These are phyloP conservation scores for Sminthopsis crassicaudata DNA, from an alignment of 2,113 vertebrate species.

Conservation along the genomic window DNA sequence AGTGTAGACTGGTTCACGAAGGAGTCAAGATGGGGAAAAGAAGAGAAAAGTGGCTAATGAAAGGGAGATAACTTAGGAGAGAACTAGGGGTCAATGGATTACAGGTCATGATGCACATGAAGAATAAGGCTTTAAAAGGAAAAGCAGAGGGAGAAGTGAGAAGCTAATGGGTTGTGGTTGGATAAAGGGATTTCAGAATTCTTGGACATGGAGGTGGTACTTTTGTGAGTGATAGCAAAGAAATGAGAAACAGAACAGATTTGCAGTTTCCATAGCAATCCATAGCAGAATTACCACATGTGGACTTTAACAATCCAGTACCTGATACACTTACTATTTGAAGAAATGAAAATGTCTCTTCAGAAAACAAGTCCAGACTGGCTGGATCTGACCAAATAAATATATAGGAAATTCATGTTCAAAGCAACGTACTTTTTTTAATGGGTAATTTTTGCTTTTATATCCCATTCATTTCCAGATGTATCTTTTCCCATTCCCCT, in stretches of 20 bases:
- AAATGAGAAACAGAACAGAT: not conserved
- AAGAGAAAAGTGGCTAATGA: not conserved
- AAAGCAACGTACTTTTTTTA: not conserved
- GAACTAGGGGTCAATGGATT: not conserved
- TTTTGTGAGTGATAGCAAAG: not conserved
- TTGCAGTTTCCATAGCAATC: not conserved
- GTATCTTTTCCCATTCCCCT: not conserved
- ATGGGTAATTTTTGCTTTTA: not conserved
- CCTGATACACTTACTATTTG: not conserved
- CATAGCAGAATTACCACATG: slow-evolving; percentile 5
- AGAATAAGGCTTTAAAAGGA: not conserved
- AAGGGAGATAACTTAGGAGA: not conserved
- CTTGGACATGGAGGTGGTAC: not conserved
- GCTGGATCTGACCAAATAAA: not conserved
- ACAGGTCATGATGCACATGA: not conserved
- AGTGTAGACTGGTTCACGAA: not conserved
- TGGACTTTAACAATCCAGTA: not conserved
- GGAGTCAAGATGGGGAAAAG: not conserved
- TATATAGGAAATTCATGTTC: not conserved
- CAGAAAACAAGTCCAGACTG: not conserved
- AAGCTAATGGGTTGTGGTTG: not conserved
- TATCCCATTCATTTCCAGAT: not conserved
- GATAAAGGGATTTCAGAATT: not conserved
- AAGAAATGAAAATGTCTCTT: not conserved
- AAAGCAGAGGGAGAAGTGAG: not conserved